Evolutionary conservation across 1,140 invertebrate genomes (phyloP).

Genomic region (Nebria ingens): DNA sequence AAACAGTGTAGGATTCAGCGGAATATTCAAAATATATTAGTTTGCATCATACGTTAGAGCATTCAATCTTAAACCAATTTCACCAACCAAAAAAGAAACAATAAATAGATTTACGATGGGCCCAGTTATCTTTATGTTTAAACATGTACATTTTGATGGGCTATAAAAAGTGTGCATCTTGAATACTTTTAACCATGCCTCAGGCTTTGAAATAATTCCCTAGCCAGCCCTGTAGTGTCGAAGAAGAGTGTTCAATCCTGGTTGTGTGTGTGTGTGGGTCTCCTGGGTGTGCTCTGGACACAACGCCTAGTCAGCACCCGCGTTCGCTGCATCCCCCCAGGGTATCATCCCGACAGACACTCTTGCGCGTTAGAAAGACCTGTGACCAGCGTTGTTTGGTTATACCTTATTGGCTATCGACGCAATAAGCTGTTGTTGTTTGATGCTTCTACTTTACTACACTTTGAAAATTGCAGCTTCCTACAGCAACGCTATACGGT

Average conservation of each 20-base stretch:
- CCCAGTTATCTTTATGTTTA: background rate
- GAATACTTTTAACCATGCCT: background rate
- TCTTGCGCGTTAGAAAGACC: no score
- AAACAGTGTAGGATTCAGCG: background rate
- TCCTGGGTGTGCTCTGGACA: background rate
- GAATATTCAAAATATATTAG: background rate
- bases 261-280: background rate
- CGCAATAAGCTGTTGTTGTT: background rate
- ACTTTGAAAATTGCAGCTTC: no score
- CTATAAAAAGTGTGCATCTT: no score
- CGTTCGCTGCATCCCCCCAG: background rate
- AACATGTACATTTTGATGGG: background rate
- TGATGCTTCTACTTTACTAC: no score
- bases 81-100: background rate
- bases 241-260: background rate
- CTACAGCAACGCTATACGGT: no score
- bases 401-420: conserved; percentile 7
- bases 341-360: background rate
- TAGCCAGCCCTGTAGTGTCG: background rate
- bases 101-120: background rate
- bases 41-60: background rate
- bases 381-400: background rate
- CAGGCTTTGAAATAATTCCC: background rate
- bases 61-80: background rate
- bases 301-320: background rate